Percentiles rank a stretch among this genome's conserved stretches.
Evolutionary conservation across 2,797 vertebrate species (phyloP).

Genomic region (Geotria australis): DNA sequence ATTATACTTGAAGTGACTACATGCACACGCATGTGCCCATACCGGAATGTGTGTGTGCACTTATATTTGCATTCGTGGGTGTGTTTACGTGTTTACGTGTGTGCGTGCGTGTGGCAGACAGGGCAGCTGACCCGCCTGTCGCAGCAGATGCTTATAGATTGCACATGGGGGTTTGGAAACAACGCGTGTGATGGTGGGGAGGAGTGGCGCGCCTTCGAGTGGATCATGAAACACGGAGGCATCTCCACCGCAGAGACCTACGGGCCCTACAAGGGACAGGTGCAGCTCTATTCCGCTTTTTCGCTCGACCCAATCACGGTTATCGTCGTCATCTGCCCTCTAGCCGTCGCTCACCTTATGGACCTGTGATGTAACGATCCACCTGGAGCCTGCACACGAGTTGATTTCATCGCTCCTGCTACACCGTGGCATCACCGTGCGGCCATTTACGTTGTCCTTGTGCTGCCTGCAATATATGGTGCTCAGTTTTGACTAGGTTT

Average conservation of each 20-base stretch:
- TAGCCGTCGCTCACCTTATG: too few relatives aligned
- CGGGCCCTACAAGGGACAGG: slow-evolving; percentile 21
- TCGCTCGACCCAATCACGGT: too few relatives aligned
- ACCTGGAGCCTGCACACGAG: too few relatives aligned
- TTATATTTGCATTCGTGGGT: too few relatives aligned
- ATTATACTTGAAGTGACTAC: too few relatives aligned
- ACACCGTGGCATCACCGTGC: too few relatives aligned
- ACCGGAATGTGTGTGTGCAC: too few relatives aligned
- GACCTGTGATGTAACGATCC: too few relatives aligned
- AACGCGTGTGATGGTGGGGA: slow-evolving; percentile 29
- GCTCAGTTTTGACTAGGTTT: background rate
- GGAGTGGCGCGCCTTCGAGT: slow-evolving; percentile 35
- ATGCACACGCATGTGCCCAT: too few relatives aligned
- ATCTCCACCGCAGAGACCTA: slow-evolving; percentile 28
- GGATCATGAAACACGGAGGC: slow-evolving; percentile 36
- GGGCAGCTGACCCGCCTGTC: slow-evolving; percentile 25
- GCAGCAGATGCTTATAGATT: slow-evolving; percentile 37
- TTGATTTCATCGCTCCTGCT: too few relatives aligned
- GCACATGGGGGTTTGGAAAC: slow-evolving; percentile 37
- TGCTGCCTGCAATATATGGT: slow-evolving; percentile 7
- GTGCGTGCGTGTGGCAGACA: slow-evolving; percentile 7
- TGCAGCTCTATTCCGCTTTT: slow-evolving; percentile 1
- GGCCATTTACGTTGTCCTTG: too few relatives aligned
- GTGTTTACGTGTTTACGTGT: background rate
- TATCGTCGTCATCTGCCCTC: too few relatives aligned